Base-by-base conservation (phyloP, 2,113 vertebrate genomes). In the Cebus imitator region DNA sequence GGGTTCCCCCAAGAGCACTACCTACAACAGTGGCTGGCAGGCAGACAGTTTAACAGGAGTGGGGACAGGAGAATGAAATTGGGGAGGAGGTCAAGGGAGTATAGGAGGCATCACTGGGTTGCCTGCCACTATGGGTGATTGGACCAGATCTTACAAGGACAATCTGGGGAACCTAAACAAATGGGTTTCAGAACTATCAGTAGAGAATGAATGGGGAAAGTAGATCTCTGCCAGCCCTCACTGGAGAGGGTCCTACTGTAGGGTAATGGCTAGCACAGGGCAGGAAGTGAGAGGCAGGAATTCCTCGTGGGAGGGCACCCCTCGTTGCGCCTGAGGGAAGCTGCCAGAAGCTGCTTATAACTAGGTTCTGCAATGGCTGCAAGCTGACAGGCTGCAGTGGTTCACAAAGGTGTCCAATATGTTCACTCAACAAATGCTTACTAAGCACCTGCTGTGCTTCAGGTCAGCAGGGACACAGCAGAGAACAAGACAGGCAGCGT, bases 191-290 rank as follows among this genome's bases (percentile, higher is more conserved):
- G 52, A 52, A 64, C 18, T 35, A 1, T 21, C 1, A 8, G 79
- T 9, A 11, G 52, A 73, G 18, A 40, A 5, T 30, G 57, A 75
- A 6, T 0, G 5, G 64, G 37, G 50, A 61, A 25, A 73, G 76
- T 3, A 37, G 73, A n/a, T 43, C 48, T 45, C 55, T 1, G 27
- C 32, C 57, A 78, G 91, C 30, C 50, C 45, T 17, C 18, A 35
- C 10, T 7, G 66, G 35, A 68, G 0, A 2, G 32, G 27, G 90
- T 16, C 40, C 68, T 78, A 10, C 13, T 90, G 27, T 14, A 9
- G 55, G 2, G 6, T 2, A 6, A 16, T 0, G 10, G 58, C 3
- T 25, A 17, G 25, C 76, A 3, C 2, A 1, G 30, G n/a, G 5
- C 3, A 3, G 40, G 17, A 25, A 78, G 37, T 12, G 11, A 8